A percentile compares a stretch with the other conserved stretches of the same genome.
These are phyloP conservation scores for Sebastes steindachneri DNA, from an alignment of 2,797 vertebrate genomes.

Conservation along the genomic window DNA sequence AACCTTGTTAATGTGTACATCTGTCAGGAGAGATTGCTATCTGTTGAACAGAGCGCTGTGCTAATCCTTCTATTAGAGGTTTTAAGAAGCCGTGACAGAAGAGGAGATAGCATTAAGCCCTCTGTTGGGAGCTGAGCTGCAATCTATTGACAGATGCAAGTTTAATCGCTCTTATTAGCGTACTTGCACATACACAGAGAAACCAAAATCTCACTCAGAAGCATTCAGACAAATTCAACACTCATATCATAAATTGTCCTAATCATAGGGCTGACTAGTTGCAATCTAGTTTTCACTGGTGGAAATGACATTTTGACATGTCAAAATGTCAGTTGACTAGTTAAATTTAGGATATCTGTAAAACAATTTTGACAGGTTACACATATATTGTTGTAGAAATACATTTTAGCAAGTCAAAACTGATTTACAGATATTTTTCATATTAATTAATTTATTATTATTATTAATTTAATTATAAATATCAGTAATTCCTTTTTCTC, in stretches of 20 bases:
- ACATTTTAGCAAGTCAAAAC: no score
- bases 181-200: not conserved
- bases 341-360: no score
- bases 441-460: no score
- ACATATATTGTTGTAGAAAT: no score
- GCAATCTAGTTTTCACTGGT: not conserved
- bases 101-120: constrained; percentile 41
- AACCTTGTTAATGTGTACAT: constrained; percentile 14
- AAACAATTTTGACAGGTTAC: no score
- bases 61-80: constrained; percentile 54
- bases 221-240: not conserved
- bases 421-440: no score
- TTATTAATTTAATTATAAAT: no score
- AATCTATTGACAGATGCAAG: constrained; percentile 45
- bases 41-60: constrained; percentile 6
- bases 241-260: not conserved
- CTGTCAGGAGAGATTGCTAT: constrained; percentile 44
- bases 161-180: constrained; percentile 44
- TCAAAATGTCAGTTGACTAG: no score
- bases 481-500: no score
- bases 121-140: constrained; percentile 26
- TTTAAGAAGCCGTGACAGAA: constrained; percentile 40
- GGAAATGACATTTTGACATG: no score
- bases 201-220: not conserved
- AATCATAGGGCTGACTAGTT: not conserved